A percentile compares a stretch with the other conserved stretches of the same genome.
These are phyloP conservation scores for Chaetodon auriga DNA, from an alignment of 2,113 vertebrate genomes.

Conservation along the genomic window DNA sequence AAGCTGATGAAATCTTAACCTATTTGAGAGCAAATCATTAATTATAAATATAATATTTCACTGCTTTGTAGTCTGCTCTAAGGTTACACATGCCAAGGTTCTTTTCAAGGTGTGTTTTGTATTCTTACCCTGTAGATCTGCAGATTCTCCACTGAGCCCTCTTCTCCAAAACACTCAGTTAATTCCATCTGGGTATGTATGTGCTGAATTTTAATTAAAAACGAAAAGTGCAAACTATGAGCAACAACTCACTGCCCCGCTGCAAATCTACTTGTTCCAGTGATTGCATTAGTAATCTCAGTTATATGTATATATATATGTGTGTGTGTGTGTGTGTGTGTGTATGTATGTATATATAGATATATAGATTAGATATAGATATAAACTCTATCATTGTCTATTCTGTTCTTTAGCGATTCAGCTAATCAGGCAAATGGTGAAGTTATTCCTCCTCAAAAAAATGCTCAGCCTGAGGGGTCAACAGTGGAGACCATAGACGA, in stretches of 20 bases:
- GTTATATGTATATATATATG: too few species aligned
- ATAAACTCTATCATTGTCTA: not conserved
- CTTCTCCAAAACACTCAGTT: not conserved
- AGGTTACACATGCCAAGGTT: not conserved
- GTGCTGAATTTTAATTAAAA: slow-evolving; percentile 31
- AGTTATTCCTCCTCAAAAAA: slow-evolving; percentile 5
- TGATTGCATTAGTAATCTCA: slow-evolving; percentile 30
- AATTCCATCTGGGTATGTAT: slow-evolving; percentile 24
- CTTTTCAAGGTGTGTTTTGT: slow-evolving; percentile 17
- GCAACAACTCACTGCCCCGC: not conserved
- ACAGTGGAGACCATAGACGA: slow-evolving; percentile 22
- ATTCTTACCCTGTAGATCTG: slow-evolving; percentile 45
- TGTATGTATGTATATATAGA: not conserved
- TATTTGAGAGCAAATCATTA: not conserved
- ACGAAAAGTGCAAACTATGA: not conserved
- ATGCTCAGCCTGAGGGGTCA: slow-evolving; percentile 30
- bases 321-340: not conserved
- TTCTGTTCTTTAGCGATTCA: slow-evolving; percentile 39
- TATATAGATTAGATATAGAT: too few species aligned
- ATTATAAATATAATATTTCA: slow-evolving; percentile 7
- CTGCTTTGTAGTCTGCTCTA: not conserved
- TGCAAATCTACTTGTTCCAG: slow-evolving; percentile 6
- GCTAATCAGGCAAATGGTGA: slow-evolving; percentile 34
- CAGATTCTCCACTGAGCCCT: slow-evolving; percentile 10
- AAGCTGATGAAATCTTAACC: slow-evolving; percentile 6